Conservation (phyloP, 1,140 invertebrate genomes). For the Mamestra configurata region DNA sequence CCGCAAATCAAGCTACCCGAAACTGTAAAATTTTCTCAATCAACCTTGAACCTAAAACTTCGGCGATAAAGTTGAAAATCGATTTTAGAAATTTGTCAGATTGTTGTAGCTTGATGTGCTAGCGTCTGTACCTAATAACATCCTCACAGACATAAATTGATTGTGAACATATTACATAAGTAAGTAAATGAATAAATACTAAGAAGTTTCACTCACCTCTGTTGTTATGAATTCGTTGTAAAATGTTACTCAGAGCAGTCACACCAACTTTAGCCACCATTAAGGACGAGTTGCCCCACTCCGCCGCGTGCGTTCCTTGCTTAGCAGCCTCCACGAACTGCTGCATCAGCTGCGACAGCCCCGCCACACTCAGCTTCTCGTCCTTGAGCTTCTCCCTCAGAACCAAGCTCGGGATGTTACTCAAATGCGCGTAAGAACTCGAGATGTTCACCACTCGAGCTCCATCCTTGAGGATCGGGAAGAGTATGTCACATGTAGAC, state of each 20-base stretch:
- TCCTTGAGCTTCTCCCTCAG: background rate
- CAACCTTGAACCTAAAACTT: too few species aligned
- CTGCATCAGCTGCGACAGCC: background rate
- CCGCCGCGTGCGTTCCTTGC: background rate
- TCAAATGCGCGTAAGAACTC: background rate
- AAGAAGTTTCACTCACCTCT: slow-evolving; percentile 6
- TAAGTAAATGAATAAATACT: too few species aligned
- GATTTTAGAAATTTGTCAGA: too few species aligned
- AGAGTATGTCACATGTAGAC: background rate
- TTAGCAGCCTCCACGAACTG: background rate
- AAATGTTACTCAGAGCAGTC: background rate
- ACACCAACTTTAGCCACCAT: slow-evolving; percentile 11
- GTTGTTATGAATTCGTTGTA: background rate
- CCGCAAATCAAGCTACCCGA: too few species aligned
- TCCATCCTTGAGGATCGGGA: background rate
- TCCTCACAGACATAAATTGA: too few species aligned
- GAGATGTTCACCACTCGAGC: background rate
- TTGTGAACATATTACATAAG: too few species aligned
- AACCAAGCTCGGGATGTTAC: background rate
- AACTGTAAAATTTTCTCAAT: too few species aligned
- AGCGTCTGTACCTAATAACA: too few species aligned
- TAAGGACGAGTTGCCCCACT: background rate
- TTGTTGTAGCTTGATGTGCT: too few species aligned
- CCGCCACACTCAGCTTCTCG: background rate
- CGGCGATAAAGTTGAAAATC: too few species aligned